phyloP scores from a whole-genome alignment of 1,140 invertebrate species.

The Solenopsis fugax region DNA sequence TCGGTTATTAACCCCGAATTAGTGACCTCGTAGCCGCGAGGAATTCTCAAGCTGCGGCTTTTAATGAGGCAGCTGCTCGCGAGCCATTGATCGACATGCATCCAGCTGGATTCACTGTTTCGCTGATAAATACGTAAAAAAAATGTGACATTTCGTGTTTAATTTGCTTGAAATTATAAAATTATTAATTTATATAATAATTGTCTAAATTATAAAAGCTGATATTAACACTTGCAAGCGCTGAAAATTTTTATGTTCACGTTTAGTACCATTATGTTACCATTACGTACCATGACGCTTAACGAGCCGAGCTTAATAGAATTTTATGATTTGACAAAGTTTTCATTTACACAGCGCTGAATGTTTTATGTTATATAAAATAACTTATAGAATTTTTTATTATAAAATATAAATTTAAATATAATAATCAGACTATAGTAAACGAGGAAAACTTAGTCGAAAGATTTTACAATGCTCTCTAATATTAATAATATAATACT shows the following conservation, averaged over 20 bases:
- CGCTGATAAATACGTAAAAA: slow-evolving; percentile 51
- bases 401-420: neutral
- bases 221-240: neutral
- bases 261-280: neutral
- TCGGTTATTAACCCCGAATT: slow-evolving; percentile 78
- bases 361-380: neutral
- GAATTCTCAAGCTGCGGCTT: slow-evolving; percentile 65
- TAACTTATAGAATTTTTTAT: neutral
- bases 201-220: no score
- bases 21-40: slow-evolving; percentile 43
- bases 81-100: slow-evolving; percentile 11
- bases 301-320: neutral
- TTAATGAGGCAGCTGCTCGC: slow-evolving; percentile 69
- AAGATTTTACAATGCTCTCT: neutral
- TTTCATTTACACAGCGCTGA: neutral
- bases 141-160: slow-evolving; percentile 45
- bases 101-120: slow-evolving; percentile 39
- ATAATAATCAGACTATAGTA: neutral
- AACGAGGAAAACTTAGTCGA: neutral
- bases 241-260: neutral
- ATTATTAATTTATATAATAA: no score
- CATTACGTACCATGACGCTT: neutral
- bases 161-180: slow-evolving; percentile 38
- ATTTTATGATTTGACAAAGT: neutral
- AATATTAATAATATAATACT: neutral